Base-by-base conservation (phyloP, 2,797 vertebrate species). In the Sebastes jordani region DNA sequence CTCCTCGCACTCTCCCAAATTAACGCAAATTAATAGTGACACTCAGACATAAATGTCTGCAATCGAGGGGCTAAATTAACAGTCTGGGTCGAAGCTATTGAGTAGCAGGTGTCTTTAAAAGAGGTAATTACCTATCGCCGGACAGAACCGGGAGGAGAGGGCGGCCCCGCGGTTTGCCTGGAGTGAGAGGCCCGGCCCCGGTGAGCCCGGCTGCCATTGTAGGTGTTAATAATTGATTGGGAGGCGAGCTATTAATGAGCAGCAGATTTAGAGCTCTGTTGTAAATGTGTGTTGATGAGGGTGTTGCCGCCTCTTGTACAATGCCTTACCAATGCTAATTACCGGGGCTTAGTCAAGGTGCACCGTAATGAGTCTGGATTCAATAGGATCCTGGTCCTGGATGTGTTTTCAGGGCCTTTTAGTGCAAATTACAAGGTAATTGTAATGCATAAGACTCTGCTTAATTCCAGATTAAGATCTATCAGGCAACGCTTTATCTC, bases 11-110 rank as follows among this genome's bases (percentile, higher is more conserved):
- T 38, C 11, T 9, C n/a, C 90, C 92, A 96, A 96, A 96, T 96
- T 95, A 96, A 95, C 93, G 78, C 93, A 96, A 96, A 96, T 96
- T 95, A 96, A 96, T 96, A 95, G 94, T 96, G 95, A 96, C 96
- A 96, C 95, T 92, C 93, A 92, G 94, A 96, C 95, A 96, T 93
- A 95, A 96, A 96, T 95, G 95, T 95, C 93, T 94, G 93, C 95
- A 91, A 91, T 93, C 81, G 90, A 89, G 89, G 88, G 93, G 93
- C 94, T 92, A 93, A 95, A 94, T 95, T 94, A 96, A 93, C 92
- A 89, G 94, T 91, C 93, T 91, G 88, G 95, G 95, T 96, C 92
- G 93, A 95, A 95, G 94, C 95, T 95, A 95, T 95, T 96, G 96
- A 96, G 96, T 95, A 96, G 96, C 96, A 96, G 96, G 95, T 96